These are phyloP conservation scores for Pararge aegeria DNA, from an alignment of 1,140 invertebrate species.

Conservation along the genomic window DNA sequence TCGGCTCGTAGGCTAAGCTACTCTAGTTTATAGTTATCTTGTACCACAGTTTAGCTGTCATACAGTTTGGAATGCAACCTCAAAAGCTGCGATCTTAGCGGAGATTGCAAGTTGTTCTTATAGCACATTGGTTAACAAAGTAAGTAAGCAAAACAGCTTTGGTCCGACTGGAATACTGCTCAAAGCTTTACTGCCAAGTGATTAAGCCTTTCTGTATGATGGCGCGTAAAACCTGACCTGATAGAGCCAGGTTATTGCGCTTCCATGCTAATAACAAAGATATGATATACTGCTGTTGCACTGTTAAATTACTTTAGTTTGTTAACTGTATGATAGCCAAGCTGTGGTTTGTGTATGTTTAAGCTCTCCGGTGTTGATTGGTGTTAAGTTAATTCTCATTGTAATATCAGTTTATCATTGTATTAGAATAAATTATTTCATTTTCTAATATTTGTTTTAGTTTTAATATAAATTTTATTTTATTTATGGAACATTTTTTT, in stretches of 20 bases:
- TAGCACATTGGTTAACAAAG: too few species aligned
- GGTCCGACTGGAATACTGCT: too few species aligned
- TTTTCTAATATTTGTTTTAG: slow-evolving; percentile 38
- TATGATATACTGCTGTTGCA: too few species aligned
- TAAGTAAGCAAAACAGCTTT: too few species aligned
- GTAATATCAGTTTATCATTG: slow-evolving; percentile 43
- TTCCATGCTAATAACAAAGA: too few species aligned
- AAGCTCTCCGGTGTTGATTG: slow-evolving; percentile 39
- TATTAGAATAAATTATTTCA: slow-evolving; percentile 67
- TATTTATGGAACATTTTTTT: neutral
- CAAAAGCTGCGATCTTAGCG: too few species aligned
- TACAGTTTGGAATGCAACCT: neutral
- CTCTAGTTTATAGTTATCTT: slow-evolving; percentile 40
- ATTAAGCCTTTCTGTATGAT: too few species aligned
- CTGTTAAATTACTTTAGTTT: neutral
- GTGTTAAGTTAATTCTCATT: slow-evolving; percentile 58
- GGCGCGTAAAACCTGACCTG: too few species aligned
- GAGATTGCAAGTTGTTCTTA: too few species aligned
- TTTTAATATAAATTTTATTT: neutral
- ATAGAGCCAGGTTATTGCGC: too few species aligned
- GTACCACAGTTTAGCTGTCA: neutral
- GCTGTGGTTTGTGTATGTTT: slow-evolving; percentile 34
- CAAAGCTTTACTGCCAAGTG: too few species aligned
- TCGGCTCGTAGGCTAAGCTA: slow-evolving; percentile 82
- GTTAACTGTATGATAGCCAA: neutral